These are phyloP conservation scores for Nezara viridula DNA, from an alignment of 2,888 invertebrate genomes.

Conservation along the genomic window DNA sequence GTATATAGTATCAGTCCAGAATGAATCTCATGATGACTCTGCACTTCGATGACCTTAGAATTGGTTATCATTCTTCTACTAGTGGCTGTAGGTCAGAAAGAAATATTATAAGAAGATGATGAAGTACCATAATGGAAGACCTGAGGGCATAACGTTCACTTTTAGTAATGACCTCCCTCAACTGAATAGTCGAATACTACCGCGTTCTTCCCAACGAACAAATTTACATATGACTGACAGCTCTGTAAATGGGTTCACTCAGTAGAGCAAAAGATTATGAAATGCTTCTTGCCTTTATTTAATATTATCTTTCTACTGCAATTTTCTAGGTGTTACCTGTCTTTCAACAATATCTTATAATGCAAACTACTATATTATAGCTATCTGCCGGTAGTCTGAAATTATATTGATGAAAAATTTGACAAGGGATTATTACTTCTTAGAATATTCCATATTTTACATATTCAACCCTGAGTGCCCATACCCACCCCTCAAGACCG, in stretches of 20 bases:
- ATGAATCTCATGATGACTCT: neutral
- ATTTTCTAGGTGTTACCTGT: neutral
- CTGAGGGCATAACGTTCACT: constrained; percentile 12
- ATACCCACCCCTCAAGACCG: too few species aligned
- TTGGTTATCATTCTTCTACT: neutral
- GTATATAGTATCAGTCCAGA: neutral
- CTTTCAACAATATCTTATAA: too few species aligned
- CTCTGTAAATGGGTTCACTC: neutral
- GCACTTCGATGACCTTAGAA: neutral
- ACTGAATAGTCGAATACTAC: neutral
- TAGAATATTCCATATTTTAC: too few species aligned
- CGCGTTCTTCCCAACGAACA: neutral
- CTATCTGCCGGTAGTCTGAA: too few species aligned
- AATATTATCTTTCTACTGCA: neutral
- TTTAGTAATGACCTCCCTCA: neutral
- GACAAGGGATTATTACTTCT: too few species aligned
- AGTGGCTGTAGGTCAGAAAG: neutral
- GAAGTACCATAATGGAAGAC: neutral
- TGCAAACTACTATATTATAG: too few species aligned
- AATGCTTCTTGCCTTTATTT: neutral
- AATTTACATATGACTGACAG: constrained; percentile 28
- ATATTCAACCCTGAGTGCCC: too few species aligned
- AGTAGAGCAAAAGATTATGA: neutral
- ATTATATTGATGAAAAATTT: too few species aligned
- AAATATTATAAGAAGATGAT: neutral